phyloP scores from a whole-genome alignment of 2,113 vertebrate genomes.

The Rattus rattus region DNA sequence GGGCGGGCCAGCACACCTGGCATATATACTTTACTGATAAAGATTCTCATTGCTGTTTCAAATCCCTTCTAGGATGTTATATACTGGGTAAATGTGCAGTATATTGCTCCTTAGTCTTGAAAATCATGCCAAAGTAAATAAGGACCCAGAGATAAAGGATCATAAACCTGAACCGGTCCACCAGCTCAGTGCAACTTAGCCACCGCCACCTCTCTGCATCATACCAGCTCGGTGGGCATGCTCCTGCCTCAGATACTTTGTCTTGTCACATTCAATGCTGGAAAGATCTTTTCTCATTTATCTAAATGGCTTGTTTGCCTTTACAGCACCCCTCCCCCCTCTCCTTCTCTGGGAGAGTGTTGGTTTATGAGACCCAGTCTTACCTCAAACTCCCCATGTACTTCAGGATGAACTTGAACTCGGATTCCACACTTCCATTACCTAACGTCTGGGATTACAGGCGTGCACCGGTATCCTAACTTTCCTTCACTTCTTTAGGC shows the following conservation, averaged over 20 bases:
- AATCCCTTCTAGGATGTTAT: background rate
- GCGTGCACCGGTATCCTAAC: background rate
- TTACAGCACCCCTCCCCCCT: background rate
- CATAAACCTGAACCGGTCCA: background rate
- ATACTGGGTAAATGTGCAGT: background rate
- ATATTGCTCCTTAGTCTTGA: background rate
- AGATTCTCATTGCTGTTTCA: background rate
- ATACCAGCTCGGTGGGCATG: background rate
- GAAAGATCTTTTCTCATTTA: background rate
- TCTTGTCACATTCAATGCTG: background rate
- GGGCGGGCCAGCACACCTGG: background rate
- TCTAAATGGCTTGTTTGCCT: background rate
- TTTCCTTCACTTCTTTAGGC: background rate
- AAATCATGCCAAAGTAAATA: background rate
- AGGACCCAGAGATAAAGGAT: background rate
- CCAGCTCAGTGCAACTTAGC: background rate
- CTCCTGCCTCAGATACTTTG: background rate
- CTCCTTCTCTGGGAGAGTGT: background rate
- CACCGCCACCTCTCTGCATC: background rate
- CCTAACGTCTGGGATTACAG: background rate
- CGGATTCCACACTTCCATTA: background rate
- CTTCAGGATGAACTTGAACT: background rate
- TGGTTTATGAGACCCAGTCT: background rate
- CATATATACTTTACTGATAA: background rate
- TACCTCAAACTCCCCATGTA: background rate